Base-by-base conservation (phyloP, 2,797 vertebrate species). In the Triplophysa yarkandensis region DNA sequence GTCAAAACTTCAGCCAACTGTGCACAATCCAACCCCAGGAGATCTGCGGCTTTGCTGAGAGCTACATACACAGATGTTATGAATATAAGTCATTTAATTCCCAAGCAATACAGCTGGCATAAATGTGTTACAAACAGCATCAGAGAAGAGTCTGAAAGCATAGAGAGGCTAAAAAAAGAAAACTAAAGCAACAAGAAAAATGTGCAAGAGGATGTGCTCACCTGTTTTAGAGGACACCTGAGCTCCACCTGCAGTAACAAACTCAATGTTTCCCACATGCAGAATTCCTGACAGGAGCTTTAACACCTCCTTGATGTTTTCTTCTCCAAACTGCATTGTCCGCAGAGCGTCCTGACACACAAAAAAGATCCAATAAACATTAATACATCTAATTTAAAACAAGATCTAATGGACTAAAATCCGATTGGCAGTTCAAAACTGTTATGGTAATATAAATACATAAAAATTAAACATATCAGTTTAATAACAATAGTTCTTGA, bases 221-320 rank as follows among this genome's bases (percentile, higher is more conserved):
- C 97, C 97, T 87, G 95, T 90, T 88, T 97, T 97, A 82, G 94
- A 96, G 80, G 94, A 93, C 54, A 99, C 91, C 34, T 98, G 97
- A 0, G 98, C 97, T 50, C 97, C 97, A 1, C 98, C 97, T 6
- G 98, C 98, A 32, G 95, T 99, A 87, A 97, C 92, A 71, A 99
- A 99, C 77, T 98, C 93, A 11, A 99, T 86, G 61, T 99, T 98
- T 57, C 98, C 98, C 0, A 95, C 79, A 50, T 98, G 95, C n/a
- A 99, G 90, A 81, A 98, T 89, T 27, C 94, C 96, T 8, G 96
- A 93, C 71, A 99, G 92, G 62, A 99, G 90, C 77, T 94, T 91
- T 83, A 98, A 81, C 81, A 98, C 87, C 81, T 98, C 96, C 39
- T 55, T 86, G 14, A 97, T 93, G 77, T 95, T 94, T 77, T 96